Evolutionary conservation across 1,140 invertebrate genomes (phyloP), one percentile per base, ranked within the genome.

Genomic region (Helicoverpa armigera): DNA sequence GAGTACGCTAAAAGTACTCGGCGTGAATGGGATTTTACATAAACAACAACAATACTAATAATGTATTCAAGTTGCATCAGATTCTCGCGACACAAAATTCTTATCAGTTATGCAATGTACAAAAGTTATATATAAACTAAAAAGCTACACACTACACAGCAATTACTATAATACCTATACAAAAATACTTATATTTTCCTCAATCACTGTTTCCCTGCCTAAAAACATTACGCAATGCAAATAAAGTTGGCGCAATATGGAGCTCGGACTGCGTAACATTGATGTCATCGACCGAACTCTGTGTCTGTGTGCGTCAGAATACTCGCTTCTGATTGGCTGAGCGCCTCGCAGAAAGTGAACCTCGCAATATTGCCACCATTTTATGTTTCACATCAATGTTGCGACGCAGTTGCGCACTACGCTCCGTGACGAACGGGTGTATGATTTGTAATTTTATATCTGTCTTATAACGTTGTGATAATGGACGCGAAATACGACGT

Each of bases 161-260:
- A 23, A 23, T 23, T 23, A 23, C 23, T 23, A 23, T 23, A 23
- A 23, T 23, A 23, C 23, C 23, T 23, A n/a, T n/a, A 23, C 23
- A 23, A 23, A 43, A 43, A 43, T 43, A 43, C 35, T 9, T 7
- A 60, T 9, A 60, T 23, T 10, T 16, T 16, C 58, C 18, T 3
- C 58, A 60, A 23, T 29, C 58, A 29, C 18, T 23, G 23, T 29
- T 60, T 60, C 58, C 18, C 23, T 12, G 12, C 18, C 18, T 29
- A 54, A 13, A n/a, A 79, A 69, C 29, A 79, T 79, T 79, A 79
- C 76, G 76, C 76, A 79, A 79, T 79, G 56, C 5, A 54, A 56
- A 58, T 50, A 23, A 31, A 54, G 65, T 79, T 67, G 13, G 29
- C 60, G 75, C 75, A 77, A 77, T 67, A 43, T 77, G 54, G 35